Evolutionary conservation across 2,888 invertebrate species (phyloP).

Genomic region (Tipula vernalis): DNA sequence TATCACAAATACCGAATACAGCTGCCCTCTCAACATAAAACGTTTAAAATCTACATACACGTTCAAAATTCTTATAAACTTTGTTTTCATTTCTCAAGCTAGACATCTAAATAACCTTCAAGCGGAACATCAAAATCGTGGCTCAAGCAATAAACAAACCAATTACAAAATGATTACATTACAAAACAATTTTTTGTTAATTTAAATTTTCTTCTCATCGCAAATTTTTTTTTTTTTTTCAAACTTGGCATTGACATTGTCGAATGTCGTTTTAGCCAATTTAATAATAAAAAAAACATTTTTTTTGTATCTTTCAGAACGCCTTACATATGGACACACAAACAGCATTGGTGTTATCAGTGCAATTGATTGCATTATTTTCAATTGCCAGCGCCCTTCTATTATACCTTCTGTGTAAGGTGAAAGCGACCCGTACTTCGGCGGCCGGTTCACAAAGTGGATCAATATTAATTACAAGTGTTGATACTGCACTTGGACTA

Average conservation of each 20-base stretch:
- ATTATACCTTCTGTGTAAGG: slow-evolving; percentile 64
- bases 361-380: slow-evolving; percentile 68
- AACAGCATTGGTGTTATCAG: slow-evolving; percentile 64
- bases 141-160: not conserved
- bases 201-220: not conserved
- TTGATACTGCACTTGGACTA: slow-evolving; percentile 65
- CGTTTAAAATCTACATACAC: not conserved
- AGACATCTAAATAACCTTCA: not conserved
- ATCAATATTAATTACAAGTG: slow-evolving; percentile 66
- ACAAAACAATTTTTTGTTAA: not conserved
- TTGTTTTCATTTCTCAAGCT: not conserved
- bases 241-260: not conserved
- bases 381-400: slow-evolving; percentile 73
- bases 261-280: not conserved
- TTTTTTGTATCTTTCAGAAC: not conserved
- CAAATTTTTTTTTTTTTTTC: not conserved
- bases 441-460: slow-evolving; percentile 39
- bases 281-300: not conserved
- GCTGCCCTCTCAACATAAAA: too few species aligned
- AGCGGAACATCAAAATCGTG: not conserved
- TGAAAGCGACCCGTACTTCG: slow-evolving; percentile 42
- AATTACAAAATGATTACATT: not conserved
- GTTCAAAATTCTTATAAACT: not conserved
- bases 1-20: not conserved
- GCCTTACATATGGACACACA: slow-evolving; percentile 55